phyloP scores from a whole-genome alignment of 2,888 invertebrate species.

The Agapostemon virescens region DNA sequence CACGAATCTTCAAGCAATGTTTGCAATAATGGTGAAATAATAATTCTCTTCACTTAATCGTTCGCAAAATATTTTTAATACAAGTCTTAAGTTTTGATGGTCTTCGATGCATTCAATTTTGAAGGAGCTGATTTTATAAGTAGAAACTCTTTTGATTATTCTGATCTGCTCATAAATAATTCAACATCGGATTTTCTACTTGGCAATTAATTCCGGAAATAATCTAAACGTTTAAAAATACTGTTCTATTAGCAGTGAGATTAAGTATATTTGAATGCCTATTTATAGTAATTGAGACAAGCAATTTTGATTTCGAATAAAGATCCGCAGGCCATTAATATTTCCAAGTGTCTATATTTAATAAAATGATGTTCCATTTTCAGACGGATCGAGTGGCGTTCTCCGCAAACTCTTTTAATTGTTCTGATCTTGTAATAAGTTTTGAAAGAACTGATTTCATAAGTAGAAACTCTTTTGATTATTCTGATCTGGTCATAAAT shows the following conservation, averaged over 20 bases:
- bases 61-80: background rate
- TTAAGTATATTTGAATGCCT: background rate
- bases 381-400: background rate
- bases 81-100: too few species aligned
- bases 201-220: too few species aligned
- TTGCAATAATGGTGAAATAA: background rate
- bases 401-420: background rate
- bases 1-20: background rate
- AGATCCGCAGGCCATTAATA: too few species aligned
- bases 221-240: too few species aligned
- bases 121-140: background rate
- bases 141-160: background rate
- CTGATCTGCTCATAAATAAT: background rate
- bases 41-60: background rate
- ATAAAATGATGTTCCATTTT: background rate
- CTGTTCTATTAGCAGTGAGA: background rate
- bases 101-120: too few species aligned
- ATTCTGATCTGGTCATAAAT: background rate
- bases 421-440: too few species aligned
- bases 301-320: background rate
- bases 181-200: too few species aligned
- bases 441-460: background rate
- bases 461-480: background rate
- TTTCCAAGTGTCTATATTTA: background rate
- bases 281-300: background rate